These are phyloP conservation scores for Gasteruption jaculator DNA, from an alignment of 2,888 invertebrate genomes.

Conservation along the genomic window DNA sequence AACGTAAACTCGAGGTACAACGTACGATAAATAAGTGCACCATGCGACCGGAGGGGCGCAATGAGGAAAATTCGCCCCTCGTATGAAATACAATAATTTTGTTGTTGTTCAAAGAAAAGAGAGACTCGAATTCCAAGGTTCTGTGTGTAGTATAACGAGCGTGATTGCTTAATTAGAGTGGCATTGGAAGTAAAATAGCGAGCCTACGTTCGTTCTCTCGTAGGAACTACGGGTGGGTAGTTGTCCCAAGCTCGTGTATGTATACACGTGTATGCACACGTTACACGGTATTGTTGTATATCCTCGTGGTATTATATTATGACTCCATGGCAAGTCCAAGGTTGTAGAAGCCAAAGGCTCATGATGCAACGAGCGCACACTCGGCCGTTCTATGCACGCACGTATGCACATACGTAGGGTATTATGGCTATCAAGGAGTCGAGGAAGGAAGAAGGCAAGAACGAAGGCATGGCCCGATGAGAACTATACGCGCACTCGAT, in stretches of 20 bases:
- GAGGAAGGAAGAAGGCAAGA: neutral
- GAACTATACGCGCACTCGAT: constrained; percentile 6
- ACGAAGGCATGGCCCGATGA: neutral
- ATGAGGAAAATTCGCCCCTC: no score
- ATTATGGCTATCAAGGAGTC: neutral
- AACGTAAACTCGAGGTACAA: no score
- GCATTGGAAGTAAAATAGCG: constrained; percentile 8
- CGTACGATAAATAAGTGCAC: no score
- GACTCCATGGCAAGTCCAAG: constrained; percentile 36
- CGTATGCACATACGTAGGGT: no score
- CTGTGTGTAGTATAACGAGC: no score
- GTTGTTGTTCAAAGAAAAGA: no score
- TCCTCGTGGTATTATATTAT: no score
- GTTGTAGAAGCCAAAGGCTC: constrained; percentile 24
- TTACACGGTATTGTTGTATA: no score
- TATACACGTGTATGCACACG: no score
- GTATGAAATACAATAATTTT: no score
- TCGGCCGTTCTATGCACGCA: neutral
- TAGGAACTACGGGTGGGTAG: constrained; percentile 47
- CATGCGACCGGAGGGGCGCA: no score
- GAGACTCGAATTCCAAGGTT: no score
- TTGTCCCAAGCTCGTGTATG: constrained; percentile 36
- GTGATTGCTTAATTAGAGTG: constrained; percentile 41
- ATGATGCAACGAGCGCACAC: constrained; percentile 26
- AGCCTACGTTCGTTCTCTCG: constrained; percentile 13